A percentile compares a stretch with the other conserved stretches of the same genome.
Evolutionary conservation across 1,140 invertebrate genomes (phyloP).

Genomic region (Planococcus citri): DNA sequence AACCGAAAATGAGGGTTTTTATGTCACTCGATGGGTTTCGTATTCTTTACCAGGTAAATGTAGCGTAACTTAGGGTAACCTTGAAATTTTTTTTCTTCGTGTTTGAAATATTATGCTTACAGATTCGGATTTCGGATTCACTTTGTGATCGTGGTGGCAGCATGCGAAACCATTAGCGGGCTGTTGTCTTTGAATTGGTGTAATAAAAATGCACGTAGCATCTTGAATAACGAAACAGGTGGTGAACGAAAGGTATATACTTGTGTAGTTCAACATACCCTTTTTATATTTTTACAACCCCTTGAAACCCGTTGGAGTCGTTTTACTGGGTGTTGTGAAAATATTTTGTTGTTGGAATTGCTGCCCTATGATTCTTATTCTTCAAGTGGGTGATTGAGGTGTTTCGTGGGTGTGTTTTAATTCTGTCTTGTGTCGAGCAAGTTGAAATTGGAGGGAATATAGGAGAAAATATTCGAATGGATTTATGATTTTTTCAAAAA

Average conservation of each 20-base stretch:
- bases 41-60: not conserved
- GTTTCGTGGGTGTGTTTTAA: no score
- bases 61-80: not conserved
- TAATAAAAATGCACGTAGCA: not conserved
- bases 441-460: no score
- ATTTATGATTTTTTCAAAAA: no score
- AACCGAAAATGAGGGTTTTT: constrained; percentile 13
- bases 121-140: not conserved
- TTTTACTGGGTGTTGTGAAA: no score
- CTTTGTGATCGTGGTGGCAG: not conserved
- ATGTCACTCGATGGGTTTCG: not conserved
- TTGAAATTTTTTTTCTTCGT: not conserved
- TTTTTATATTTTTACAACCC: not conserved
- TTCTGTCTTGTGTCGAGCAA: no score
- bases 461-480: no score
- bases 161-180: not conserved
- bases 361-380: no score
- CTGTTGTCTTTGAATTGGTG: not conserved
- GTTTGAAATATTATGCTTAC: not conserved
- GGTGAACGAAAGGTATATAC: no score
- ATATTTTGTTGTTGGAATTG: no score
- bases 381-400: no score
- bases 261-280: no score
- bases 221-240: not conserved
- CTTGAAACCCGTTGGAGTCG: no score